Percentiles rank a stretch among this genome's conserved stretches.
Evolutionary conservation across 2,113 vertebrate species (phyloP).

Genomic region (Argyrosomus japonicus): DNA sequence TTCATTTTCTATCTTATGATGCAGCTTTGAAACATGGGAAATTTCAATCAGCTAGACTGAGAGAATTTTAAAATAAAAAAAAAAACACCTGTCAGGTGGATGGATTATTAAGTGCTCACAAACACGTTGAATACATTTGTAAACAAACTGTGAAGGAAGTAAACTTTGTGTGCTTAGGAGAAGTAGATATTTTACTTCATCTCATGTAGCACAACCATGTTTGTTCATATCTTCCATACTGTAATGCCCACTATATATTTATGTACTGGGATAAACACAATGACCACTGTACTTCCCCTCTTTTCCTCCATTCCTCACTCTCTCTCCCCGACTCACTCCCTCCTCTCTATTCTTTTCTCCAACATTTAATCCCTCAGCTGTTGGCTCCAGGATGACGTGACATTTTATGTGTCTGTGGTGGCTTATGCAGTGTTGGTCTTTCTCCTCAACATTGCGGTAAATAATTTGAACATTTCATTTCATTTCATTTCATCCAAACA

Average conservation of each 20-base stretch:
- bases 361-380: slow-evolving; percentile 81
- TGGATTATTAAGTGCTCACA: no score
- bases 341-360: not conserved
- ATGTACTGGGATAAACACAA: not conserved
- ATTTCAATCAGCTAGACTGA: not conserved
- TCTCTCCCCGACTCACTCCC: not conserved
- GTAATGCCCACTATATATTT: not conserved
- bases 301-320: not conserved
- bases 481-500: not conserved
- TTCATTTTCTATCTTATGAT: not conserved
- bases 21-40: not conserved
- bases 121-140: no score
- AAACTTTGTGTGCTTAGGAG: no score
- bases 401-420: slow-evolving; percentile 89
- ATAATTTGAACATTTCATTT: not conserved
- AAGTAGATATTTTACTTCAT: no score
- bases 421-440: slow-evolving; percentile 88
- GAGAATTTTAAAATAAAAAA: no score
- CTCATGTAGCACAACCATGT: not conserved
- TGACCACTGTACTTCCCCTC: not conserved
- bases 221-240: not conserved
- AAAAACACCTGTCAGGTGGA: no score
- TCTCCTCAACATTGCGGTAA: slow-evolving; percentile 85
- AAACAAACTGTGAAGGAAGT: no score
- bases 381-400: slow-evolving; percentile 87